Evolutionary conservation across 2,113 vertebrate genomes (phyloP), one percentile per base, ranked within the genome.

Genomic region (Regulus satrapa): DNA sequence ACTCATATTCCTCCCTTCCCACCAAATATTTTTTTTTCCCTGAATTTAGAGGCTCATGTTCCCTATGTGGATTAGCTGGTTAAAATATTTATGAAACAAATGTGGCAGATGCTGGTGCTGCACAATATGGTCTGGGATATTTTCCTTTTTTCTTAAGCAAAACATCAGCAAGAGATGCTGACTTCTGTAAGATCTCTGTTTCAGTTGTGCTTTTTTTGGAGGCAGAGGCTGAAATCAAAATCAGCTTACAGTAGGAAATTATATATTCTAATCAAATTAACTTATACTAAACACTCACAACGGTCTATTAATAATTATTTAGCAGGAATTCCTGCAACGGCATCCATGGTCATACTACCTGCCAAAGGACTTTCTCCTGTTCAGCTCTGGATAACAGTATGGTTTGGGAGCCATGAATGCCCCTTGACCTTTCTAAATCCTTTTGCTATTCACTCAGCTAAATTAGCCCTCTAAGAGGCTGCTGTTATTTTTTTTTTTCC

Each of bases 401-500:
- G 94, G 95, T 95, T 97, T 98, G 93, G 96, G 97, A 98, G 96
- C 90, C 98, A 96, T 24, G 92, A 95, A 95, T 94, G 94, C 97
- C 95, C 98, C 97, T 72, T 98, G 97, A 98, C 97, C 97, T 77
- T 38, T 94, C 89, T 74, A 98, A 98, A 98, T 97, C 96, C 97
- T 98, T 97, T 97, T 91, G 95, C 97, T 96, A 89, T 95, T 96
- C 97, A 94, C 58, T 88, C 90, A 98, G 94, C 96, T 97, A 98
- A 98, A 98, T 98, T 97, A 98, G 97, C 97, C 72, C 90, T 97
- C 90, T 98, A 96, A 98, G 94, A 97, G 34, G 45, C 69, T 85
- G 80, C 63, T 94, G 90, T 66, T 94, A 58, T 91, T 91, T 85
- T 96, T 41, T 41, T 82, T 96, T 96, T 85, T 48, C 73, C 61